These are phyloP conservation scores for Tinamus major DNA, from an alignment of 2,797 vertebrate species.

Conservation along the genomic window DNA sequence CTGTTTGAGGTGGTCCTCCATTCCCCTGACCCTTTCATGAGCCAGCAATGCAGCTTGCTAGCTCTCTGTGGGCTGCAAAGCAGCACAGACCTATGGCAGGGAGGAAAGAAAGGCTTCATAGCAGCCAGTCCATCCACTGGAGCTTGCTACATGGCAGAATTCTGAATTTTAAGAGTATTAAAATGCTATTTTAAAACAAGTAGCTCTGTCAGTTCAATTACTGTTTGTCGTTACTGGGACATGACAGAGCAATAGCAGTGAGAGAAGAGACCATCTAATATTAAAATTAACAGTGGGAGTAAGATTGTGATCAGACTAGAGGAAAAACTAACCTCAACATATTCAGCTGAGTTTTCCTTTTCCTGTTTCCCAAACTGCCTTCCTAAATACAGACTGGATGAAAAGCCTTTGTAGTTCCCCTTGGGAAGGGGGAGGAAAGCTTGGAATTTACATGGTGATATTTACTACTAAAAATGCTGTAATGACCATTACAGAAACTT, in stretches of 20 bases:
- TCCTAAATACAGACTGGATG: background rate
- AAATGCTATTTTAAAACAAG: conserved; percentile 35
- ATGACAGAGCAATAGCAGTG: background rate
- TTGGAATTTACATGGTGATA: conserved; percentile 53
- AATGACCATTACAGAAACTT: conserved; percentile 35
- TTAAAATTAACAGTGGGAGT: background rate
- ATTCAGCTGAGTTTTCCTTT: background rate
- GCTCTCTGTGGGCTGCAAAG: background rate
- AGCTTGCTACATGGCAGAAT: background rate
- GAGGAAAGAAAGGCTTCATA: background rate
- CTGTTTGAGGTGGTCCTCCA: background rate
- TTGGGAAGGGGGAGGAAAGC: conserved; percentile 53
- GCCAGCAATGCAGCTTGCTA: background rate
- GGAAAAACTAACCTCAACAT: background rate
- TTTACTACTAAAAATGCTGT: conserved; percentile 23
- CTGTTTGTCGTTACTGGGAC: background rate
- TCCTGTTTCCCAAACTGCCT: background rate
- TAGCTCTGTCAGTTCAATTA: background rate
- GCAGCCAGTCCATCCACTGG: background rate
- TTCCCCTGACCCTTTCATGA: background rate
- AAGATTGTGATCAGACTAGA: background rate
- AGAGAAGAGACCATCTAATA: background rate
- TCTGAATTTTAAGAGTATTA: conserved; percentile 13
- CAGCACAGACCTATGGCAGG: background rate
- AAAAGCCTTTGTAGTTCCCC: conserved; percentile 18